phyloP scores from a whole-genome alignment of 92 coral and sea anemone genomes.

The Siderastrea siderea region DNA sequence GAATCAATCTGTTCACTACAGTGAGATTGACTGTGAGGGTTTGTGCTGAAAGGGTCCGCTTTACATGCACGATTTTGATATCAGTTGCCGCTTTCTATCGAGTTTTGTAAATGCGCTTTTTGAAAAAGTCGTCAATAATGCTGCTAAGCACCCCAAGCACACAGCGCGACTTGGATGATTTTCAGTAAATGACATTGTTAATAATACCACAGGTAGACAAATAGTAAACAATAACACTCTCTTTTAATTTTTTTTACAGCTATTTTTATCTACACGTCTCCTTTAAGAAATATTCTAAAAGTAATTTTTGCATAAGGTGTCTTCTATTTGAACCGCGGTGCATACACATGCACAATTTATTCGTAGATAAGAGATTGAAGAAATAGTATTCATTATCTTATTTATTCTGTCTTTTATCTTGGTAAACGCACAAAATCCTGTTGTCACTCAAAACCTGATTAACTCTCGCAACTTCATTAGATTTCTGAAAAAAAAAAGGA shows the following conservation, averaged over 20 bases:
- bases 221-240: not conserved
- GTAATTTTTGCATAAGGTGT: not conserved
- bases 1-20: no score
- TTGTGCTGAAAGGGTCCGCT: no score
- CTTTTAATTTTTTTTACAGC: not conserved
- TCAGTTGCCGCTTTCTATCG: no score
- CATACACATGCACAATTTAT: not conserved
- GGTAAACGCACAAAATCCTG: not conserved
- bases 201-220: not conserved
- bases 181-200: no score
- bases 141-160: no score
- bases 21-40: no score
- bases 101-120: no score
- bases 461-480: not conserved
- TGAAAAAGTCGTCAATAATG: no score
- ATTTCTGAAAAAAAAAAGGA: conserved; percentile 8
- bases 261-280: not conserved
- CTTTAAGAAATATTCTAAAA: not conserved
- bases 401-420: no score
- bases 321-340: not conserved
- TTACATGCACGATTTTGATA: no score
- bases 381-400: not conserved
- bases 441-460: not conserved
- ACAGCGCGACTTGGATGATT: no score
- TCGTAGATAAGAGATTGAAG: not conserved